phyloP scores from a whole-genome alignment of 2,888 invertebrate genomes.

The Clivina fossor region DNA sequence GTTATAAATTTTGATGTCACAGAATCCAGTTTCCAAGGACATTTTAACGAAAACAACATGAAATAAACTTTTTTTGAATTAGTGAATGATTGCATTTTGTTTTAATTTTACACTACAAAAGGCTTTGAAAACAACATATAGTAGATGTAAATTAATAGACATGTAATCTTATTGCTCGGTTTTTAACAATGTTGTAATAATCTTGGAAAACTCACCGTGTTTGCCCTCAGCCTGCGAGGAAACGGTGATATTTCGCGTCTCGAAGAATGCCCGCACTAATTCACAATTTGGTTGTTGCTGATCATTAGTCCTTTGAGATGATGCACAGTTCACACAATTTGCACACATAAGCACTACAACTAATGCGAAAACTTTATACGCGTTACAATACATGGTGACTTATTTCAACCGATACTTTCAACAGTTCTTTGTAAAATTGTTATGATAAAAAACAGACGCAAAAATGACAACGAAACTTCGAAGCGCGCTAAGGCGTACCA shows the following conservation, averaged over 20 bases:
- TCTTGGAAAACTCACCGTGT: conserved; percentile 22
- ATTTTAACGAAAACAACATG: too few species aligned
- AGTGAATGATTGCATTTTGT: too few species aligned
- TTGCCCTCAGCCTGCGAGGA: conserved; percentile 24
- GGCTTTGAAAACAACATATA: too few species aligned
- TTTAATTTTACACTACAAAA: too few species aligned
- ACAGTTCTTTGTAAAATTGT: background rate
- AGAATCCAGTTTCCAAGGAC: too few species aligned
- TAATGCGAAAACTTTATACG: background rate
- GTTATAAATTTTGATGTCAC: too few species aligned
- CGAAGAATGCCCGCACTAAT: conserved; percentile 43
- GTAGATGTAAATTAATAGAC: too few species aligned
- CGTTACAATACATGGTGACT: background rate
- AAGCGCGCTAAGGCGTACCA: conserved; percentile 4
- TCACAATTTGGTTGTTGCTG: conserved; percentile 38
- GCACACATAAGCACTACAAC: conserved; percentile 17
- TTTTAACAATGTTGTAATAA: too few species aligned
- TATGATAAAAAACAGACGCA: conserved; percentile 10
- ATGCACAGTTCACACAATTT: conserved; percentile 17
- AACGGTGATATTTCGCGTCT: conserved; percentile 42
- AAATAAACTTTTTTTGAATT: too few species aligned
- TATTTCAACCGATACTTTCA: background rate
- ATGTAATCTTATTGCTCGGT: too few species aligned
- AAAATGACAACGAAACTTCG: conserved; percentile 6
- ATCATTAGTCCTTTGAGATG: conserved; percentile 19